phyloP scores from a whole-genome alignment of 2,113 vertebrate genomes.

The Vulpes vulpes region DNA sequence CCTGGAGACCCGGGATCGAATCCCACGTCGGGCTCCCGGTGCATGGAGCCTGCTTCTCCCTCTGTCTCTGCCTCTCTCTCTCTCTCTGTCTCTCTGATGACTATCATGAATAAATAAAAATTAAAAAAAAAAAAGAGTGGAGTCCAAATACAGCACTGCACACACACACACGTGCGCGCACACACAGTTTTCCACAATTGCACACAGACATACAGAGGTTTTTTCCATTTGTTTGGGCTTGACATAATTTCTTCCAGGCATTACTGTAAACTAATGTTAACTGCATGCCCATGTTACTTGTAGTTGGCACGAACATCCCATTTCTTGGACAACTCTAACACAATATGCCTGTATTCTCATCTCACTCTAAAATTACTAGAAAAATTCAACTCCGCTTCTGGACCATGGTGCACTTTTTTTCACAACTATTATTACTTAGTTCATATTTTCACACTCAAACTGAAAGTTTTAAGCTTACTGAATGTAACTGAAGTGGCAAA shows the following conservation, averaged over 20 bases:
- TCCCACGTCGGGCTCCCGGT: no score
- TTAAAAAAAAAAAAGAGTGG: background rate
- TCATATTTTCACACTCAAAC: background rate
- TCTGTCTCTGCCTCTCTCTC: no score
- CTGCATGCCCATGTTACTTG: background rate
- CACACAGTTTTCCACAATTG: background rate
- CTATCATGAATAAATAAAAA: no score
- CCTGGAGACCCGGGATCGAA: no score
- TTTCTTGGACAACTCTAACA: background rate
- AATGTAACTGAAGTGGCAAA: background rate
- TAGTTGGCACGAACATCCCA: background rate
- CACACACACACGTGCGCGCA: background rate
- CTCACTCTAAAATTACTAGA: background rate
- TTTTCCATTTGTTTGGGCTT: background rate
- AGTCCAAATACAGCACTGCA: background rate
- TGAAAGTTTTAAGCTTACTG: background rate
- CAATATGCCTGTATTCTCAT: background rate
- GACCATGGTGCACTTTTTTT: background rate
- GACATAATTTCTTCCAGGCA: background rate
- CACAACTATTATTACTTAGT: background rate
- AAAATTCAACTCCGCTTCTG: background rate
- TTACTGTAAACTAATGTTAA: background rate
- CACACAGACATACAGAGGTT: background rate
- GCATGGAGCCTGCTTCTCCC: no score
- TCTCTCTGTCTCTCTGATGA: no score